Percentiles rank a stretch among this genome's conserved stretches.
phyloP scores from a whole-genome alignment of 2,113 vertebrate genomes.

The Tor tambroides region DNA sequence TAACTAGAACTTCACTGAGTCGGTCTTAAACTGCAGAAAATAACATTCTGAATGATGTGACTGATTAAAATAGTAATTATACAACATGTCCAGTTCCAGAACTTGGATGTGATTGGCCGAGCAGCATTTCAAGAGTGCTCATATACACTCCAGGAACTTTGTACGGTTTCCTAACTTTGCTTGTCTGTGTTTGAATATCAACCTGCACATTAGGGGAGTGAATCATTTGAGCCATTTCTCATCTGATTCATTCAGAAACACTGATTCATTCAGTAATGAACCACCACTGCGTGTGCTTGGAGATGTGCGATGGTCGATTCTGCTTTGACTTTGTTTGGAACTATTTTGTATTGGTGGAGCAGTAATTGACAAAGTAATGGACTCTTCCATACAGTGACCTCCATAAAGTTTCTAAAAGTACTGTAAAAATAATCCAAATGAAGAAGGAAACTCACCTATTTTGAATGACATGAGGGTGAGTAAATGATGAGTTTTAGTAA shows the following conservation, averaged over 20 bases:
- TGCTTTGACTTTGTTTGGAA: neutral
- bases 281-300: neutral
- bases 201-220: too few species aligned
- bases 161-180: too few species aligned
- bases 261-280: neutral
- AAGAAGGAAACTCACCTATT: too few species aligned
- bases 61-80: neutral
- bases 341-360: neutral
- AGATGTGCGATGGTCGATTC: neutral
- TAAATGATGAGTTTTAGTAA: too few species aligned
- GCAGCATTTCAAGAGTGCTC: neutral
- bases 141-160: neutral
- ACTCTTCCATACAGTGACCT: too few species aligned
- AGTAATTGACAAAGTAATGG: neutral
- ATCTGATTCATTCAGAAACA: neutral
- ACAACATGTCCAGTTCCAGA: neutral
- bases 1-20: neutral
- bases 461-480: too few species aligned
- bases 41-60: neutral
- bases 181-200: too few species aligned
- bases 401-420: neutral
- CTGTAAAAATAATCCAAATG: neutral
- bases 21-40: neutral
- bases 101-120: neutral
- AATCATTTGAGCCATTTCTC: neutral